Evolutionary conservation across 2,888 invertebrate genomes (phyloP).

Genomic region (Bimastos eiseni): DNA sequence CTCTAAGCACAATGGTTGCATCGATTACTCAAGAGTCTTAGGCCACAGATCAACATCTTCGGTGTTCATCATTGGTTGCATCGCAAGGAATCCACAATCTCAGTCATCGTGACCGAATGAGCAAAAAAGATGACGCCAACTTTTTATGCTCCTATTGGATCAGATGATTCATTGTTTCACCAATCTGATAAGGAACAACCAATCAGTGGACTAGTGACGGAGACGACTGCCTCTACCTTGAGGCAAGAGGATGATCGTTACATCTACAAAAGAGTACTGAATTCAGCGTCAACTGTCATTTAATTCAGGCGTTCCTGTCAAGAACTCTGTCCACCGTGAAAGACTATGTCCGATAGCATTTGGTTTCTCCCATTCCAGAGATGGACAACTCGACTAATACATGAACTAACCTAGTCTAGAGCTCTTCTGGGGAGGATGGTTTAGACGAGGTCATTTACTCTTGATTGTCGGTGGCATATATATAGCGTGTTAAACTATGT

Average conservation of each 20-base stretch:
- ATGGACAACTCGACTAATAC: background rate
- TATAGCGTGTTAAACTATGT: background rate
- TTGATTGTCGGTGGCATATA: background rate
- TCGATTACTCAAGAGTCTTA: background rate
- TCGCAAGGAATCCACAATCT: background rate
- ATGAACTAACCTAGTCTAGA: background rate
- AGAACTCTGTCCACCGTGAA: background rate
- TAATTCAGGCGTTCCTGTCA: background rate
- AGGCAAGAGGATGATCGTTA: background rate
- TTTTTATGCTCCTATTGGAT: background rate
- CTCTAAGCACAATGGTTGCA: background rate
- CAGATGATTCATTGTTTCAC: background rate
- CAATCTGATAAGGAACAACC: background rate
- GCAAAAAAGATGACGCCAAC: background rate
- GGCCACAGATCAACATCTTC: background rate
- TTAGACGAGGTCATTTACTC: background rate
- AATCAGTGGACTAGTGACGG: background rate
- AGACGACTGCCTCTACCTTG: no score
- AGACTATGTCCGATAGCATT: background rate
- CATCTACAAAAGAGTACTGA: background rate
- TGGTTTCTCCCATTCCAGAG: background rate
- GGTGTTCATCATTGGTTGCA: no score
- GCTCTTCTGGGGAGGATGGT: background rate
- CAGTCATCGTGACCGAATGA: background rate
- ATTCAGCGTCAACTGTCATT: background rate